These are phyloP conservation scores for Clitarchus hookeri DNA, from an alignment of 2,888 invertebrate species.

Conservation along the genomic window DNA sequence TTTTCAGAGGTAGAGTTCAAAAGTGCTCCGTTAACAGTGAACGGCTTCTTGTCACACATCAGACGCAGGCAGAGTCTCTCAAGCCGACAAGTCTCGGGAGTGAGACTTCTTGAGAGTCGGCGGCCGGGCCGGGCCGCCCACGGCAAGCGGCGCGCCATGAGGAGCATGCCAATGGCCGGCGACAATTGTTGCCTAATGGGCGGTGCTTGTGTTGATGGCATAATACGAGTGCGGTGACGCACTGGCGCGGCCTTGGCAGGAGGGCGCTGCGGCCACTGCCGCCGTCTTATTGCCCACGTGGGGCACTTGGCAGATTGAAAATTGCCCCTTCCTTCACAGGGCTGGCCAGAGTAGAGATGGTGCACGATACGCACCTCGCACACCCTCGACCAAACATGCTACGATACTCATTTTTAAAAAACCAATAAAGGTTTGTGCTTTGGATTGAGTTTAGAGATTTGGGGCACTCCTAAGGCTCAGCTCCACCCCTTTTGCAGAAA, in stretches of 20 bases:
- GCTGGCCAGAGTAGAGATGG: not conserved
- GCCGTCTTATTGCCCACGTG: slow-evolving; percentile 1
- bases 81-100: too few species aligned
- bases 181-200: not conserved
- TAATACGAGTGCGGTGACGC: not conserved
- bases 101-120: not conserved
- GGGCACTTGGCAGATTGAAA: not conserved
- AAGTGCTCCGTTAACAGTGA: too few species aligned
- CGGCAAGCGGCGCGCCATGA: not conserved
- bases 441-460: too few species aligned
- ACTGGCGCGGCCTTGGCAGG: not conserved
- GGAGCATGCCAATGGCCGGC: not conserved
- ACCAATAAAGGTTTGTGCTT: too few species aligned
- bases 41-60: too few species aligned
- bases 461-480: too few species aligned
- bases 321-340: not conserved
- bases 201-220: slow-evolving; percentile 14
- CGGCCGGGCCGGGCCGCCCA: not conserved
- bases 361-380: too few species aligned
- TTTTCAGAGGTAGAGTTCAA: too few species aligned
- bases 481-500: too few species aligned
- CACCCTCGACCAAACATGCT: too few species aligned
- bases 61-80: too few species aligned
- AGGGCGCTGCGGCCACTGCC: not conserved
- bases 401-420: too few species aligned